Conservation (phyloP, 2,113 vertebrate species). For the Aptenodytes forsteri region DNA sequence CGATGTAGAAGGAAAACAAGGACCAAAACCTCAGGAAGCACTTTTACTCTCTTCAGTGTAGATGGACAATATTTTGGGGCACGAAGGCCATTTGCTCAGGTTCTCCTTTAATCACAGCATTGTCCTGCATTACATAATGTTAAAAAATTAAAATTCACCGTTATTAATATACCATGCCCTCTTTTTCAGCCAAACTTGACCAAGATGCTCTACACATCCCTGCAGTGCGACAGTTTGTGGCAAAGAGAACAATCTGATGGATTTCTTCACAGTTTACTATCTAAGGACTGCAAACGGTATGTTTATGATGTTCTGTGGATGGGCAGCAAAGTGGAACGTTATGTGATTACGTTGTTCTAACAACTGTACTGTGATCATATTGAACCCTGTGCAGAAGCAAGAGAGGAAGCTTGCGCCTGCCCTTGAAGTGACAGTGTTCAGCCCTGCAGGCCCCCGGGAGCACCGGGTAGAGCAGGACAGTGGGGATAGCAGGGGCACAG, state of each 20-base stretch:
- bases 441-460: fast-evolving
- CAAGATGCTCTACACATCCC: neutral
- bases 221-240: neutral
- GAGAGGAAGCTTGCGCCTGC: neutral
- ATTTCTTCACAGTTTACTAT: neutral
- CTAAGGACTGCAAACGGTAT: fast-evolving
- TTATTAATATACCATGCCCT: neutral
- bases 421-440: neutral
- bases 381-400: neutral
- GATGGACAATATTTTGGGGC: neutral
- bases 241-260: neutral
- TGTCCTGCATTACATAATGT: fast-evolving
- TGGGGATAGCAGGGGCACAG: neutral
- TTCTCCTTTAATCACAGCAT: neutral
- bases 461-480: neutral
- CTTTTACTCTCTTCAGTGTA: neutral
- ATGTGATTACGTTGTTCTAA: fast-evolving
- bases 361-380: neutral
- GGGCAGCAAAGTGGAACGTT: neutral
- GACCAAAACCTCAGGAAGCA: neutral
- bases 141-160: neutral
- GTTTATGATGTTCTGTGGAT: fast-evolving
- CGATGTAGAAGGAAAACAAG: neutral
- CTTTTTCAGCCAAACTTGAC: neutral
- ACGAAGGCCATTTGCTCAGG: neutral